Percentiles rank a stretch among this genome's conserved stretches.
Conservation (phyloP, 1,140 invertebrate genomes). For the Cyphomyrmex costatus region DNA sequence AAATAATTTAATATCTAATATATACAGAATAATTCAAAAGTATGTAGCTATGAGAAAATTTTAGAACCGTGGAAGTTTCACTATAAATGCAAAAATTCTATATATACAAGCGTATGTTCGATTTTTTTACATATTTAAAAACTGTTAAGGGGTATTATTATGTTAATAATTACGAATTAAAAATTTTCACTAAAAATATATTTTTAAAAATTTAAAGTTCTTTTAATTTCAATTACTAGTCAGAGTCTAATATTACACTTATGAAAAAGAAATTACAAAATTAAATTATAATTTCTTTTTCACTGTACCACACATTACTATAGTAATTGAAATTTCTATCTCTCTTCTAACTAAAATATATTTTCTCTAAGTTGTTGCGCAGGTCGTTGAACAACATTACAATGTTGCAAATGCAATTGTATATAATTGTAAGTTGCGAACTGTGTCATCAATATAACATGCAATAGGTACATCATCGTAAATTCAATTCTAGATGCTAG, state of each 20-base stretch:
- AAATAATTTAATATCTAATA: neutral
- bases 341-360: neutral
- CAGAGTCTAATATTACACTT: no score
- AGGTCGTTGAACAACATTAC: constrained; percentile 33
- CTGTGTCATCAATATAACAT: constrained; percentile 51
- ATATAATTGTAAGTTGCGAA: constrained; percentile 51
- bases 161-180: neutral
- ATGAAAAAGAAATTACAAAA: no score
- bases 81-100: neutral
- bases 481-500: constrained; percentile 22
- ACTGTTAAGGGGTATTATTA: neutral
- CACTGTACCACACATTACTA: neutral
- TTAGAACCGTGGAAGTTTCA: neutral
- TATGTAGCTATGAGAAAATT: neutral
- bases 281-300: constrained; percentile 1
- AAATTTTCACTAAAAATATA: neutral
- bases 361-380: constrained; percentile 15
- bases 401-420: constrained; percentile 29
- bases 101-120: neutral
- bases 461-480: constrained; percentile 3
- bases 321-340: neutral
- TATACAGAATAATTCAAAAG: neutral
- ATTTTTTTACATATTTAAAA: neutral
- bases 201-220: neutral
- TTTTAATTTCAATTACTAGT: neutral